Evolutionary conservation across 2,113 vertebrate species (phyloP).

Genomic region (Meriones unguiculatus): DNA sequence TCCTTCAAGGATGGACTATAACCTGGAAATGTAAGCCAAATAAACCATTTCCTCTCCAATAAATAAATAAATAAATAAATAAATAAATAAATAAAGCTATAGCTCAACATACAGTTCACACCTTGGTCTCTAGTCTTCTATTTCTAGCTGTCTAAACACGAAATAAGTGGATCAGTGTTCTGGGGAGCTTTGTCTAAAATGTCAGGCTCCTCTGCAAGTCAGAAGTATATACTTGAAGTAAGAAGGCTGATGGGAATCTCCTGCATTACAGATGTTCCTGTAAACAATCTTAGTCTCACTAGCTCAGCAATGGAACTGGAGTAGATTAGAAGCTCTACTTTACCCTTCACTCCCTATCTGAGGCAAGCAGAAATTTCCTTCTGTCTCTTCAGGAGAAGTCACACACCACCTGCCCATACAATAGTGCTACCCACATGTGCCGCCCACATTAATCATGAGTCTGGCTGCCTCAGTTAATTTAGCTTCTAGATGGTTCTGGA

Average conservation of each 20-base stretch:
- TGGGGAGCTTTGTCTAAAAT: neutral
- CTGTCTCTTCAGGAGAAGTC: neutral
- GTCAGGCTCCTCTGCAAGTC: neutral
- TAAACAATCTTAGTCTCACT: neutral
- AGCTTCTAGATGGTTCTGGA: neutral
- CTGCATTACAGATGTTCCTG: accelerated
- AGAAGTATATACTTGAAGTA: neutral
- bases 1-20: no score
- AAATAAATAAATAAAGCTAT: no score
- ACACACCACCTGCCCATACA: neutral
- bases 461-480: neutral
- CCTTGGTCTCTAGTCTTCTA: neutral
- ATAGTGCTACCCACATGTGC: no score
- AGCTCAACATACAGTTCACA: neutral
- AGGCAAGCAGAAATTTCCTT: no score
- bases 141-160: neutral
- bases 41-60: no score
- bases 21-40: no score
- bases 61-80: no score
- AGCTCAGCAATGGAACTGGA: neutral
- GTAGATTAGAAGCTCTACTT: neutral
- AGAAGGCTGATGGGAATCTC: neutral
- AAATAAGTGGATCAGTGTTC: neutral
- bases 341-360: neutral
- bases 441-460: no score